Percentiles rank a stretch among this genome's conserved stretches.
phyloP scores from a whole-genome alignment of 2,797 vertebrate species.

The Sebastes variabilis region DNA sequence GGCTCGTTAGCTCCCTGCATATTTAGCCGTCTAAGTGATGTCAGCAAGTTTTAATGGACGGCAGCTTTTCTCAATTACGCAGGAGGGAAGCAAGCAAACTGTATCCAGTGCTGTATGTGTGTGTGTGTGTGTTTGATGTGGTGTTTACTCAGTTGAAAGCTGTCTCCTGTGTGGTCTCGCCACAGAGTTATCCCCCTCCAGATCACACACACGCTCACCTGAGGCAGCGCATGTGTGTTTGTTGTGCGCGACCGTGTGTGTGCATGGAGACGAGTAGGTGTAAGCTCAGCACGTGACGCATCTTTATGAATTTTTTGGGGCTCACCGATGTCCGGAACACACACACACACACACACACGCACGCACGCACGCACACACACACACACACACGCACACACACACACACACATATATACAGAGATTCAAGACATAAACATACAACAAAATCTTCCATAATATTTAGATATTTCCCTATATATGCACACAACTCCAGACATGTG shows the following conservation, averaged over 20 bases:
- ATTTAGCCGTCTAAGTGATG: constrained; percentile 81
- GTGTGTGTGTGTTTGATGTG: constrained; percentile 78
- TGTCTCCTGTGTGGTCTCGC: constrained; percentile 83
- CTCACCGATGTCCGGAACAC: constrained; percentile 22
- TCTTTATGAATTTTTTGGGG: constrained; percentile 28
- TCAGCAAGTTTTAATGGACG: constrained; percentile 86
- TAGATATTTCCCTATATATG: constrained; percentile 46
- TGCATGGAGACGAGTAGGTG: constrained; percentile 52
- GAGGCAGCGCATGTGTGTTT: constrained; percentile 59
- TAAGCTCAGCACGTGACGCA: constrained; percentile 36
- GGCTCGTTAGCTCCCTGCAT: constrained; percentile 79
- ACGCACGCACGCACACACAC: too few species aligned
- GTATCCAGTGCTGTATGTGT: constrained; percentile 48
- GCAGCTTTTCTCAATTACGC: constrained; percentile 85
- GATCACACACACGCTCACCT: constrained; percentile 74
- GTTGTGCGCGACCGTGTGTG: constrained; percentile 16
- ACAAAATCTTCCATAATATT: constrained; percentile 72
- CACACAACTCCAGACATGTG: constrained; percentile 39
- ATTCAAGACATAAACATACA: constrained; percentile 67
- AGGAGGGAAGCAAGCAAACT: constrained; percentile 76
- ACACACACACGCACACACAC: background rate
- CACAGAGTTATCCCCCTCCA: constrained; percentile 72
- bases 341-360: background rate
- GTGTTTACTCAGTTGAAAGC: constrained; percentile 85
- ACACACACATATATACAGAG: constrained; percentile 31